These are phyloP conservation scores for Drosophila kohkoa DNA, from an alignment of 1,140 invertebrate species.

Conservation along the genomic window DNA sequence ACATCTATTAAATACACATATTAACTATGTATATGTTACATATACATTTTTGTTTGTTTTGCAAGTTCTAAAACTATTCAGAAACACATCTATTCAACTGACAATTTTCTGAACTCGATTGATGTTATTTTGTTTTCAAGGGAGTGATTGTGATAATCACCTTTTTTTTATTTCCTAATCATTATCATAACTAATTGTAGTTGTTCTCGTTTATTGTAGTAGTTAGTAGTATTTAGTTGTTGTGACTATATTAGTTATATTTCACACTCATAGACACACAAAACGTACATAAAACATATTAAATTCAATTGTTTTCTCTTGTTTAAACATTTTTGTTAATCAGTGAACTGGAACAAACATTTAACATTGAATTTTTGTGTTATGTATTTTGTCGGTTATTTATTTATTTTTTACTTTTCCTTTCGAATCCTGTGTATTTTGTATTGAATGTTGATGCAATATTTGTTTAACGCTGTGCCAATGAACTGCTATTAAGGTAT, in stretches of 20 bases:
- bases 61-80: too few species aligned
- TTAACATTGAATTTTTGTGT: conserved; percentile 30
- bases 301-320: conserved; percentile 19
- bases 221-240: background rate
- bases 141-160: too few species aligned
- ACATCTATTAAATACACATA: conserved; percentile 4
- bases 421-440: background rate
- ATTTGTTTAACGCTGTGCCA: too few species aligned
- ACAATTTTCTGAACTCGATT: background rate
- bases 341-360: conserved; percentile 46
- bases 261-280: conserved; percentile 25
- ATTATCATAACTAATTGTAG: background rate
- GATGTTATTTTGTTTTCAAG: background rate
- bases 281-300: conserved; percentile 10
- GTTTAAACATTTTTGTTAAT: conserved; percentile 16
- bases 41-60: background rate
- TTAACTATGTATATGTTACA: background rate
- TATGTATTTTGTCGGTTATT: background rate
- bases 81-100: background rate
- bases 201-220: background rate
- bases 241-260: background rate
- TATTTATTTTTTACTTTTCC: conserved; percentile 2
- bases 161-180: too few species aligned
- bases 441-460: background rate
- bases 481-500: too few species aligned